Percentiles rank a stretch among this genome's conserved stretches.
Evolutionary conservation across 2,888 invertebrate species (phyloP).

Genomic region (Geotrupes spiniger): DNA sequence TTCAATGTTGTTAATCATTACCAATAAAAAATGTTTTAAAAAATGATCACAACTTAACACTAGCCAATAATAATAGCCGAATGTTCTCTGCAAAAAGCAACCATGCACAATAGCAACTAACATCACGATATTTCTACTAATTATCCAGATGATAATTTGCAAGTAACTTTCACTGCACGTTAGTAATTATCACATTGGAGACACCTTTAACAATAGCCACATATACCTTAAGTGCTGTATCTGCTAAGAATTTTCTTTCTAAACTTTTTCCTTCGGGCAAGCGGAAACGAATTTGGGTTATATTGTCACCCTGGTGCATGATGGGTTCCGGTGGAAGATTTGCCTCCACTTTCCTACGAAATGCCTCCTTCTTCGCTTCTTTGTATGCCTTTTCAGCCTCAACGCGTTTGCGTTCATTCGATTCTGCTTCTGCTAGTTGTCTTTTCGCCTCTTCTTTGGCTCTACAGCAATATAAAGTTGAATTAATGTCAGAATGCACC

Average conservation of each 20-base stretch:
- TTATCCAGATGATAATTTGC: too few relatives aligned
- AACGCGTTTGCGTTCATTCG: constrained; percentile 68
- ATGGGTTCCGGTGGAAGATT: constrained; percentile 72
- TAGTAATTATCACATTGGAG: too few relatives aligned
- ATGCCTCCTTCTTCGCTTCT: constrained; percentile 73
- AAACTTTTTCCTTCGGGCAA: constrained; percentile 75
- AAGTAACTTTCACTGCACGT: too few relatives aligned
- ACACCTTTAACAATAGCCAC: too few relatives aligned
- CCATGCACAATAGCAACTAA: too few relatives aligned
- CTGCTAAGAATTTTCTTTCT: constrained; percentile 71
- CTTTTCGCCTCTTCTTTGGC: constrained; percentile 85
- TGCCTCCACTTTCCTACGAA: constrained; percentile 60
- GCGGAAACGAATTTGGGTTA: constrained; percentile 77
- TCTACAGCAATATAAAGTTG: constrained; percentile 52
- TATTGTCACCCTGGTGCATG: constrained; percentile 50
- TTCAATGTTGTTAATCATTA: too few relatives aligned
- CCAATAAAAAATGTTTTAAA: too few relatives aligned
- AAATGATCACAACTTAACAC: too few relatives aligned
- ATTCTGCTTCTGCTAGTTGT: constrained; percentile 71
- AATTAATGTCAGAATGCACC: too few relatives aligned
- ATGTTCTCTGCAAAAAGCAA: too few relatives aligned
- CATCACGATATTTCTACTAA: too few relatives aligned
- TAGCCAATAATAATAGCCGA: too few relatives aligned
- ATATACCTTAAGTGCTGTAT: constrained; percentile 57
- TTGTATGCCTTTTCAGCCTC: constrained; percentile 72